Base-by-base conservation (phyloP, 2,113 vertebrate genomes). In the Oncorhynchus tshawytscha region DNA sequence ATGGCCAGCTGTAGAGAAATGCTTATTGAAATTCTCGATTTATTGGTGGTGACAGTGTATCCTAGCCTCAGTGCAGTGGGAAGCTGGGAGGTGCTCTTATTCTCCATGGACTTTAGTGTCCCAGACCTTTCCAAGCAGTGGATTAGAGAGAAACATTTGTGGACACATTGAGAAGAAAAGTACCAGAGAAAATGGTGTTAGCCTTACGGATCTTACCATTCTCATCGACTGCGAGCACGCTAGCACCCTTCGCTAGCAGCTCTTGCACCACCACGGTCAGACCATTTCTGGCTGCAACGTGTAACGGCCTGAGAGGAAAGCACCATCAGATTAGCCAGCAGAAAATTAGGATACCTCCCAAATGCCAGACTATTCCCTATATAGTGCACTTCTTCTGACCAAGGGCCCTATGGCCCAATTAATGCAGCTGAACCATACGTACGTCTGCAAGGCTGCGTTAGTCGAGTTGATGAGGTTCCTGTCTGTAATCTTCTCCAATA, bases 401-500 rank as follows among this genome's bases (percentile, higher is more conserved):
- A 39, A 27, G 39, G 39, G 8, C 39, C 34, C 8, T 45, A 9
- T 8, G 39, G 8, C 39, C 39, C 39, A 45, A 45, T 45, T 11
- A 45, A 45, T 45, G 8, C 39, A 45, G 65, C 45, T 20, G 34
- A 25, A 64, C 4, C 20, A 81, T 77, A 94, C 97, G 3, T 94
- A 99, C 98, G 98, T 99, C 94, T 99, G 98, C 93, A 99, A 96
- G 92, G 96, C 95, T 92, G 96, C 90, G 1, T 99, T 99, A 82
- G 98, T 99, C 87, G 96, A 95, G 45, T 99, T 99, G 91, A 99
- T 99, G 92, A 99, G 96, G 94, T 99, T 99, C 93, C 95, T 93
- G 84, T 99, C 98, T 7, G 92, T 93, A 91, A 98, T 96, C 94
- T 99, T 99, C 93, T 99, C 97, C 92, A 99, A 90, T 93, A 99